These are phyloP conservation scores for Leuctra nigra DNA, from an alignment of 2,888 invertebrate species.

Conservation along the genomic window DNA sequence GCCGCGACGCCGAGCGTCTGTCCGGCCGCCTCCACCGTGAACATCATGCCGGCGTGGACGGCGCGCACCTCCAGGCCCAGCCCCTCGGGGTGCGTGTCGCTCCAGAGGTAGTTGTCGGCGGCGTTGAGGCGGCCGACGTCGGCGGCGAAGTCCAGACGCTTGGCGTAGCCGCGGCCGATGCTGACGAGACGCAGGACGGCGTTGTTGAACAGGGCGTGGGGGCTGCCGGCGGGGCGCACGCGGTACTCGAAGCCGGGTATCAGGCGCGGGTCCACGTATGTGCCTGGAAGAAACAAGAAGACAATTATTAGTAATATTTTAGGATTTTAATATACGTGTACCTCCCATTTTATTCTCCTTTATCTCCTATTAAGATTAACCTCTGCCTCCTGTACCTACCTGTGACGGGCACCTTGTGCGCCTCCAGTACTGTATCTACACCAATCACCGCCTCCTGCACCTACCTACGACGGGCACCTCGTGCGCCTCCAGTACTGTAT, in stretches of 20 bases:
- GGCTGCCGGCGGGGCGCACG: constrained; percentile 57
- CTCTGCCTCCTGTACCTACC: too few species aligned
- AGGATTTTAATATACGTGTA: too few species aligned
- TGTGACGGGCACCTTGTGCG: too few species aligned
- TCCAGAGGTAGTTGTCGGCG: constrained; percentile 63
- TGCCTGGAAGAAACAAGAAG: constrained; percentile 44
- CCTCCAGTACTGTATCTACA: too few species aligned
- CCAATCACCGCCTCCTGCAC: too few species aligned
- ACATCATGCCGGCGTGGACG: constrained; percentile 58
- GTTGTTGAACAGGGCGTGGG: constrained; percentile 56
- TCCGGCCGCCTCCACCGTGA: constrained; percentile 53
- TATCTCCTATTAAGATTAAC: too few species aligned
- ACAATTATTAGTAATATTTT: background rate
- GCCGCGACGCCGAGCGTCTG: constrained; percentile 57
- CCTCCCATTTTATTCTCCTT: too few species aligned
- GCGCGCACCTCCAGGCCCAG: constrained; percentile 61
- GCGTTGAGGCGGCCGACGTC: constrained; percentile 46
- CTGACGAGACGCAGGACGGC: constrained; percentile 55
- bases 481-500: too few species aligned
- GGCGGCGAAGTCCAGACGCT: constrained; percentile 64
- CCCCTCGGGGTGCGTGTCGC: constrained; percentile 67
- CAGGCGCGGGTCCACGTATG: constrained; percentile 64
- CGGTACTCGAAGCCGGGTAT: constrained; percentile 66
- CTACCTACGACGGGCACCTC: too few species aligned
- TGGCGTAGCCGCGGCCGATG: constrained; percentile 70